Conservation (phyloP, 1,140 invertebrate genomes). For the Neomicropteryx cornuta region DNA sequence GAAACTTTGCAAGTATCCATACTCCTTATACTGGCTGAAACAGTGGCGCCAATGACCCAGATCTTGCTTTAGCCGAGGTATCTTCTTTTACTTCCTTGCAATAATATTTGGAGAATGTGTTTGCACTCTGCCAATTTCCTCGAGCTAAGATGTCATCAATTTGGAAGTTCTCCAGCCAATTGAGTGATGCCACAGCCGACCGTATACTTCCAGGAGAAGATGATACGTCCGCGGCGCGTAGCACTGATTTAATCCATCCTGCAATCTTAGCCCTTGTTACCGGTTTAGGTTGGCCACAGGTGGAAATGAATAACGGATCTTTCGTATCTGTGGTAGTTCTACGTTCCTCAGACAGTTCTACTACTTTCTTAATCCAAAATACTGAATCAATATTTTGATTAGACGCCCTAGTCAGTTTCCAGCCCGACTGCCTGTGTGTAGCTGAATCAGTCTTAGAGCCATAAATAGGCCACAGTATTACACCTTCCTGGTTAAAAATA, state of each 20-base stretch:
- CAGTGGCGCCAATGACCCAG: too few species aligned
- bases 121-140: slow-evolving; percentile 5
- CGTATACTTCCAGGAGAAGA: slow-evolving; percentile 1
- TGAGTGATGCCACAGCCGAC: slow-evolving; percentile 3
- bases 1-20: too few species aligned
- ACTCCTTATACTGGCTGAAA: too few species aligned
- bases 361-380: not conserved
- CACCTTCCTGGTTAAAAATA: slow-evolving; percentile 3
- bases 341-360: not conserved
- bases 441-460: slow-evolving; percentile 11
- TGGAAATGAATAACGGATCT: too few species aligned
- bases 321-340: not conserved
- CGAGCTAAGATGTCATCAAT: slow-evolving; percentile 1
- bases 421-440: slow-evolving; percentile 12
- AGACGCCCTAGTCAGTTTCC: slow-evolving; percentile 5
- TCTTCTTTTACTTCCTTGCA: too few species aligned
- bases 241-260: not conserved
- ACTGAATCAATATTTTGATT: not conserved
- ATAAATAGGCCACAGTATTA: slow-evolving; percentile 12
- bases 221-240: not conserved
- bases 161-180: slow-evolving; percentile 3
- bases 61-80: too few species aligned
- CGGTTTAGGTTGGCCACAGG: not conserved
- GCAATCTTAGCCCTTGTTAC: not conserved
- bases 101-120: too few species aligned